phyloP scores from a whole-genome alignment of 1,140 invertebrate species.

The Meloidogyne hapla region DNA sequence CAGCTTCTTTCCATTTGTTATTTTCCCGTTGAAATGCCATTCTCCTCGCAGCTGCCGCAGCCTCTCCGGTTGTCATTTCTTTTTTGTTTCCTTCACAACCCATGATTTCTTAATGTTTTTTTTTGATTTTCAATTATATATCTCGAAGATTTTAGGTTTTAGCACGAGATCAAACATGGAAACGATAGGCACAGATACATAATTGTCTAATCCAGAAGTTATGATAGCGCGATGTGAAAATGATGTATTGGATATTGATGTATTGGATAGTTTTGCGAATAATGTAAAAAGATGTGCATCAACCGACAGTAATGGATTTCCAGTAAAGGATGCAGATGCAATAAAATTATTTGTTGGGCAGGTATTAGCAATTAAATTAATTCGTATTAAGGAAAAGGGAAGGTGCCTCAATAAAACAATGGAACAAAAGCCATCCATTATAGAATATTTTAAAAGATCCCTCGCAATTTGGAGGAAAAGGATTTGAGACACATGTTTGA shows the following conservation, averaged over 20 bases:
- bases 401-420: background rate
- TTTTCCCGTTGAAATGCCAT: background rate
- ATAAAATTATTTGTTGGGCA: slow-evolving; percentile 63
- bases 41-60: background rate
- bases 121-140: no score
- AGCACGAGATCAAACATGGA: background rate
- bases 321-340: slow-evolving; percentile 61
- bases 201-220: no score
- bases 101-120: no score
- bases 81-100: no score
- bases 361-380: slow-evolving; percentile 35
- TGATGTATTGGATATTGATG: no score
- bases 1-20: background rate
- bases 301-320: slow-evolving; percentile 62
- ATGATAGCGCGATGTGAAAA: slow-evolving; percentile 9
- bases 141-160: background rate
- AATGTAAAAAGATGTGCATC: slow-evolving; percentile 48
- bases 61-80: no score
- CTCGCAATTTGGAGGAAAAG: slow-evolving; percentile 82
- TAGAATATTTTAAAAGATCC: no score
- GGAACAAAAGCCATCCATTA: background rate
- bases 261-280: slow-evolving; percentile 29
- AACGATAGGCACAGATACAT: background rate
- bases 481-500: slow-evolving; percentile 86
- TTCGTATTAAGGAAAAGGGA: background rate